These are phyloP conservation scores for Polypterus senegalus DNA, from an alignment of 2,113 vertebrate genomes.

Conservation along the genomic window DNA sequence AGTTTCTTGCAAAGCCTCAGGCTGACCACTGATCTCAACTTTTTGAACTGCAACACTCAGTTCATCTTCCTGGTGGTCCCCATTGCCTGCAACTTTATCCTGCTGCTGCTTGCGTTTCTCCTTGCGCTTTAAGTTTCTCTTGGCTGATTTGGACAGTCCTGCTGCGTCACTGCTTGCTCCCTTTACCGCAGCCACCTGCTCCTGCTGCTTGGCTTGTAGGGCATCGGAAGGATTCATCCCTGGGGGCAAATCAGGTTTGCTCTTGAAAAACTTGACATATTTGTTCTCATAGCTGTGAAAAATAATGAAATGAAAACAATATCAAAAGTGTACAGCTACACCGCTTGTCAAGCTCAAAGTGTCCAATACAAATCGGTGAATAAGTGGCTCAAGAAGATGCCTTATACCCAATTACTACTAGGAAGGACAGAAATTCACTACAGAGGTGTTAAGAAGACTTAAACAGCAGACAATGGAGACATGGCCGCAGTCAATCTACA, in stretches of 20 bases:
- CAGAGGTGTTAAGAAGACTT: no score
- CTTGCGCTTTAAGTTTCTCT: slow-evolving; percentile 85
- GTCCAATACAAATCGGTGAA: no score
- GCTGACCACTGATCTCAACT: slow-evolving; percentile 27
- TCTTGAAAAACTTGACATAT: slow-evolving; percentile 90
- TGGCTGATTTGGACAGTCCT: slow-evolving; percentile 73
- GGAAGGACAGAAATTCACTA: no score
- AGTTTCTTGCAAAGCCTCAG: neutral
- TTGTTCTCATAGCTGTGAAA: slow-evolving; percentile 83
- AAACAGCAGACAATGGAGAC: no score
- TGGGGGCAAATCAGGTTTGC: slow-evolving; percentile 82
- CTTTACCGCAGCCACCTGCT: slow-evolving; percentile 28
- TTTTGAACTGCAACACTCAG: slow-evolving; percentile 52
- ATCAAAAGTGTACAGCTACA: no score
- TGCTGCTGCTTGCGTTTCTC: slow-evolving; percentile 81
- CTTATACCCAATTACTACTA: no score
- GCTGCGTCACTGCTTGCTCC: slow-evolving; percentile 22
- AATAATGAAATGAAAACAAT: slow-evolving; percentile 17
- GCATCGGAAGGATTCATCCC: slow-evolving; percentile 58
- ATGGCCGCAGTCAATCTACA: no score
- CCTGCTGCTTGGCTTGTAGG: slow-evolving; percentile 23
- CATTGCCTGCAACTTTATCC: slow-evolving; percentile 25
- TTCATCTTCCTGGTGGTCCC: slow-evolving; percentile 37
- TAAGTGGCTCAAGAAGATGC: no score
- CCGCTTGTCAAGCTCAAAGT: no score